phyloP scores from a whole-genome alignment of 2,797 vertebrate species.

The Argyrosomus regius region DNA sequence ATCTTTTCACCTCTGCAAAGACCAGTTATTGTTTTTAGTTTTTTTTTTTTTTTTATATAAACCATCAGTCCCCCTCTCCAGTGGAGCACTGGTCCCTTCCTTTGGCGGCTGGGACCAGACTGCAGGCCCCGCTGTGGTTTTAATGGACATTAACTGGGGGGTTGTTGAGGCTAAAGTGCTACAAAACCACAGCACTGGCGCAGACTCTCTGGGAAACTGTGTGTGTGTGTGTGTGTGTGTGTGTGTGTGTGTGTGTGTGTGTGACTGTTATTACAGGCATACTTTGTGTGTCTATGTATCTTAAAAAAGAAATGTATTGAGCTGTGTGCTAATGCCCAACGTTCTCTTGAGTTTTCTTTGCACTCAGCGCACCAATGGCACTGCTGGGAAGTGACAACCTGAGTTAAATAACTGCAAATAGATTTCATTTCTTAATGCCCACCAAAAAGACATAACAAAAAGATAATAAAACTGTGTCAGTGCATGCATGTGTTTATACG shows the following conservation, averaged over 20 bases:
- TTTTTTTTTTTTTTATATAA: slow-evolving; percentile 83
- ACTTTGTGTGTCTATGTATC: slow-evolving; percentile 11
- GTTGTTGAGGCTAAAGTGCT: slow-evolving; percentile 69
- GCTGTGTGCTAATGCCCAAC: slow-evolving; percentile 10
- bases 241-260: slow-evolving; percentile 23
- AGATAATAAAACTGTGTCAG: not conserved
- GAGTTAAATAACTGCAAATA: not conserved
- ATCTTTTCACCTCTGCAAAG: slow-evolving; percentile 89
- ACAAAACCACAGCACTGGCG: slow-evolving; percentile 66
- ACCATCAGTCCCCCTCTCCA: slow-evolving; percentile 62
- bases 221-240: slow-evolving; percentile 28
- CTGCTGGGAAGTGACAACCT: not conserved
- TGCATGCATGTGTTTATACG: not conserved
- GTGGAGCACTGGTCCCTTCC: slow-evolving; percentile 35
- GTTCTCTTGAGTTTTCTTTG: slow-evolving; percentile 13
- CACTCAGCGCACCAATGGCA: not conserved
- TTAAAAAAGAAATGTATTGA: slow-evolving; percentile 31
- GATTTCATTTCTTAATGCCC: not conserved
- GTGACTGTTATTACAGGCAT: slow-evolving; percentile 26
- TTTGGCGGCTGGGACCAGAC: slow-evolving; percentile 61
- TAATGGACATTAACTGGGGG: slow-evolving; percentile 74
- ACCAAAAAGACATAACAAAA: not conserved
- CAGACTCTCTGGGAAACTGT: slow-evolving; percentile 38
- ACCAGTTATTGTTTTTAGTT: slow-evolving; percentile 64
- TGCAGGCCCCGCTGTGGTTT: slow-evolving; percentile 61